Base-by-base conservation (phyloP, 2,113 vertebrate genomes). In the Antigone vipio region DNA sequence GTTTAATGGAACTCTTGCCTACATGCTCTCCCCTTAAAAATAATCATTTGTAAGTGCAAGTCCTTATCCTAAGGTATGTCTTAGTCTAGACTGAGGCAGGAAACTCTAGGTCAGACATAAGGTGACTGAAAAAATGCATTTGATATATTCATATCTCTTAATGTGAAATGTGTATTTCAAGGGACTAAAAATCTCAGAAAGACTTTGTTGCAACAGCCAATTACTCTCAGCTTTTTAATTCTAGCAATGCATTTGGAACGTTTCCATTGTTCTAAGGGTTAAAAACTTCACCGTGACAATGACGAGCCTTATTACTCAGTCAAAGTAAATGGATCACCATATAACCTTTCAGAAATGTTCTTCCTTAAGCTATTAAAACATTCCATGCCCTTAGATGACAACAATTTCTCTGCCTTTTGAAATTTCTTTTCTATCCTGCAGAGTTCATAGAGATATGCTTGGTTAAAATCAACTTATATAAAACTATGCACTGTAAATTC, bases 381-480 rank as follows among this genome's bases (percentile, higher is more conserved):
- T 98, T 98, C 98, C 97, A 98, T 98, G 98, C 98, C 99, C 98
- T 99, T 98, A 98, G 98, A 98, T 98, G 98, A 98, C 98, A 99
- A 99, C 98, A 99, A 99, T 99, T 99, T 98, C 98, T 98, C 97
- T 98, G 98, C 98, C 98, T 98, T 98, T 98, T 98, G 98, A 98
- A 98, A 99, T 99, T 99, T 98, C 98, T 98, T 99, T 99, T 99
- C 98, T 98, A 98, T 98, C 99, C 99, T 98, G 98, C 98, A 96
- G 98, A 99, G 99, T 99, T 99, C 99, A 99, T 98, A 99, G 98
- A 98, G 99, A 99, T 98, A 99, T 98, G 98, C 98, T 99, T 98
- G 98, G 98, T 99, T 99, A 99, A 99, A 99, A 99, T 99, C 98
- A 99, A 99, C 99, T 99, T 99, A 99, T 99, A 99, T 99, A 99